Evolutionary conservation across 2,888 invertebrate genomes (phyloP).

Genomic region (Dyspetes luteomarginatus): DNA sequence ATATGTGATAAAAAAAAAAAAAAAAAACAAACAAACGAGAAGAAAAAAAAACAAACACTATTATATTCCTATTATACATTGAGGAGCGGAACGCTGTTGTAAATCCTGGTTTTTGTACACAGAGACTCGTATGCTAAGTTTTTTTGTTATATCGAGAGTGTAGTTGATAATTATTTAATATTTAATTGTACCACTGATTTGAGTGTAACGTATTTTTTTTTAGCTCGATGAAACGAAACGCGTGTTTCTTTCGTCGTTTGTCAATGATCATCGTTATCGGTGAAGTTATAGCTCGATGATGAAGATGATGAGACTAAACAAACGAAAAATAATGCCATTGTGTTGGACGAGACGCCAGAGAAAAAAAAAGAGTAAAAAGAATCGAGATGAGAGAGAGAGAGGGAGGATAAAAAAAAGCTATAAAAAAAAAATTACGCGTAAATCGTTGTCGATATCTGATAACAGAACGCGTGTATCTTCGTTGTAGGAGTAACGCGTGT

Average conservation of each 20-base stretch:
- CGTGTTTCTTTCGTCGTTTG: conserved; percentile 53
- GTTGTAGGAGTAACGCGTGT: conserved; percentile 65
- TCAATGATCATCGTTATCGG: conserved; percentile 65
- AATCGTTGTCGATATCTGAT: conserved; percentile 70
- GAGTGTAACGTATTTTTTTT: conserved; percentile 64
- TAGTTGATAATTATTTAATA: conserved; percentile 82
- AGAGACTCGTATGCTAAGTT: conserved; percentile 80
- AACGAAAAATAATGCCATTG: conserved; percentile 45
- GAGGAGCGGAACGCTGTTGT: conserved; percentile 80
- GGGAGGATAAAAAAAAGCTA: conserved; percentile 37
- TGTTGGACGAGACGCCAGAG: conserved; percentile 32
- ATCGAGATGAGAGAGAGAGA: conserved; percentile 29
- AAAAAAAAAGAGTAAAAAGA: conserved; percentile 17
- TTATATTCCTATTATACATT: conserved; percentile 80
- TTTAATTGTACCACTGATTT: conserved; percentile 76
- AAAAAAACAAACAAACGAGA: conserved; percentile 48
- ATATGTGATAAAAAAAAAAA: conserved; percentile 77
- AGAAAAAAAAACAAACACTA: conserved; percentile 70
- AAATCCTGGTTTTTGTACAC: conserved; percentile 83
- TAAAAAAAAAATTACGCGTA: conserved; percentile 49
- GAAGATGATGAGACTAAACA: conserved; percentile 4
- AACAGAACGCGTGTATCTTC: conserved; percentile 59
- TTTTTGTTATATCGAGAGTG: conserved; percentile 75
- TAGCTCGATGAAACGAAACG: conserved; percentile 11
- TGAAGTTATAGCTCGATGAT: conserved; percentile 29